Evolutionary conservation across 2,113 vertebrate genomes (phyloP).

Genomic region (Meriones unguiculatus): DNA sequence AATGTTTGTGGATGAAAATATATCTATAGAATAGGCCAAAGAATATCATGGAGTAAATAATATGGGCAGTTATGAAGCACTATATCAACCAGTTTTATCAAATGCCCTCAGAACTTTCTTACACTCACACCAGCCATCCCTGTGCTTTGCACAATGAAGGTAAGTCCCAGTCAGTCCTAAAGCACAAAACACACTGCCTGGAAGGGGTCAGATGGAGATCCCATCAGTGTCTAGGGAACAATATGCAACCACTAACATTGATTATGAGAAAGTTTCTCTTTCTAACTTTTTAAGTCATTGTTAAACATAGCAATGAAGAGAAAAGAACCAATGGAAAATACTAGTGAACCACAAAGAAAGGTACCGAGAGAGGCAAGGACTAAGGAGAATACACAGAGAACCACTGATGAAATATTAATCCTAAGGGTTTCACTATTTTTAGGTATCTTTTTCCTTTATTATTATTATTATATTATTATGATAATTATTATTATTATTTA

Average conservation of each 20-base stretch:
- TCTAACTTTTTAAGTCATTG: conserved; percentile 31
- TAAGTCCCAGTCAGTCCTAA: no score
- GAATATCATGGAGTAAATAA: not conserved
- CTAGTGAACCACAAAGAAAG: not conserved
- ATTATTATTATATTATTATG: no score
- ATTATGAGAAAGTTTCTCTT: not conserved
- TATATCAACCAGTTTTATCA: not conserved
- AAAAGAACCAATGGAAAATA: not conserved
- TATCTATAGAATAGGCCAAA: not conserved
- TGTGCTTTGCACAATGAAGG: not conserved
- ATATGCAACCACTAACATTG: not conserved
- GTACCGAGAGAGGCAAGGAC: not conserved
- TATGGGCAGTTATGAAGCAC: not conserved
- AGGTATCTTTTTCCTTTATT: no score
- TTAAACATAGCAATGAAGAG: not conserved
- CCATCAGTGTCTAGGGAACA: not conserved
- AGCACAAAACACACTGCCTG: not conserved
- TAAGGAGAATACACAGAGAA: not conserved
- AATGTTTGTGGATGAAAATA: not conserved
- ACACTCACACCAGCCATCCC: not conserved
- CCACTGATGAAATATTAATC: not conserved
- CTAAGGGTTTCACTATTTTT: not conserved
- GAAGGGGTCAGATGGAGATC: not conserved
- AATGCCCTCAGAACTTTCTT: not conserved
- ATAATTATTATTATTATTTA: no score